These are phyloP conservation scores for Cisticola juncidis DNA, from an alignment of 2,113 vertebrate species.

Conservation along the genomic window DNA sequence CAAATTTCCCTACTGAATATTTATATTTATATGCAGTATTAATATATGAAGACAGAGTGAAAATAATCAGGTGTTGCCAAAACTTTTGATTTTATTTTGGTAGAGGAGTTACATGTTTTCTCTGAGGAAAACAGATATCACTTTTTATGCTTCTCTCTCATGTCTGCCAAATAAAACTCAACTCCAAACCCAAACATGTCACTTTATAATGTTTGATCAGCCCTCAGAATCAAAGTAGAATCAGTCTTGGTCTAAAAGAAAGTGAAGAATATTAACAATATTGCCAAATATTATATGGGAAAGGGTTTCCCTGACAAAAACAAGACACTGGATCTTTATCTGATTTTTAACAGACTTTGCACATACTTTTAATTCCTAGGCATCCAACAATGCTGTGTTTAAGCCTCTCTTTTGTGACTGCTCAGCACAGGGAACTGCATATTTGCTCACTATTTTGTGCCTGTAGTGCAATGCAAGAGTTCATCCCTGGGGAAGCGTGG, in stretches of 20 bases:
- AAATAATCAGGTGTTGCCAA: background rate
- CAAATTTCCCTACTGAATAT: background rate
- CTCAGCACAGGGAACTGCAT: background rate
- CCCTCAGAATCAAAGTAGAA: background rate
- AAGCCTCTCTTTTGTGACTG: background rate
- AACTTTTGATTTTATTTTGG: background rate
- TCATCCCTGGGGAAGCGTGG: fast-evolving
- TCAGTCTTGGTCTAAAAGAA: background rate
- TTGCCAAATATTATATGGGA: background rate
- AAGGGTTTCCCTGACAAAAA: background rate
- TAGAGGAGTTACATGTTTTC: fast-evolving
- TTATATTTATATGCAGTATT: background rate
- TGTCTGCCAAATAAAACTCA: background rate
- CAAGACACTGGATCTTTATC: background rate
- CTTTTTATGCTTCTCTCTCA: background rate
- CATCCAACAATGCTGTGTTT: background rate
- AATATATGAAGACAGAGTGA: background rate
- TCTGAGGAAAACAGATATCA: background rate
- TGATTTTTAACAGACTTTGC: background rate
- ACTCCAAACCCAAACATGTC: background rate
- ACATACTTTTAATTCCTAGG: background rate
- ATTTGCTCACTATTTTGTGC: background rate
- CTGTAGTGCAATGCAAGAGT: background rate
- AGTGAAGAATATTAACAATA: background rate
- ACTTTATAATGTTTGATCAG: background rate